These are phyloP conservation scores for Lagopus leucura DNA, from an alignment of 2,113 vertebrate species.

Conservation along the genomic window DNA sequence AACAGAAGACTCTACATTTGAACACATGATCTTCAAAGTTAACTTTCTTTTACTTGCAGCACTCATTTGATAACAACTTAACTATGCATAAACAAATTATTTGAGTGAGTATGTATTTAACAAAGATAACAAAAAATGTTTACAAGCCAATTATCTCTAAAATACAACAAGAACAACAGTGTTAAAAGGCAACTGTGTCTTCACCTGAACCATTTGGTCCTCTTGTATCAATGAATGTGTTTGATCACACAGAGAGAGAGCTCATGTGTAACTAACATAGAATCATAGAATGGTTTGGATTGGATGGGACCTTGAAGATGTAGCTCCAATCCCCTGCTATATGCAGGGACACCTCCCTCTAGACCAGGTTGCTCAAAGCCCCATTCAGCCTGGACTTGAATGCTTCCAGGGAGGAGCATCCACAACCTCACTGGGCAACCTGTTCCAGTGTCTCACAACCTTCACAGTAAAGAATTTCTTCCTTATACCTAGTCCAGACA, in stretches of 20 bases:
- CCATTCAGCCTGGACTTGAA: too few species aligned
- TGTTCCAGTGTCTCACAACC: too few species aligned
- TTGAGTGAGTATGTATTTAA: not conserved
- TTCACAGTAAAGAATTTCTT: too few species aligned
- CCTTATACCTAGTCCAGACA: too few species aligned
- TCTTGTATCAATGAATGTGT: not conserved
- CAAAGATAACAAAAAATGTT: not conserved
- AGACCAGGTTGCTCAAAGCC: too few species aligned
- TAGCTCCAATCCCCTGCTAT: too few species aligned
- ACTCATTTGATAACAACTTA: not conserved
- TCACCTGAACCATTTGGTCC: not conserved
- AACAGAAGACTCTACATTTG: not conserved
- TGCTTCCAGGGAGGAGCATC: too few species aligned
- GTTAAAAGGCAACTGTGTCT: not conserved
- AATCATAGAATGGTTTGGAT: too few species aligned
- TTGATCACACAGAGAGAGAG: not conserved
- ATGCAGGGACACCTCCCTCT: too few species aligned
- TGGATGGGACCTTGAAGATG: too few species aligned
- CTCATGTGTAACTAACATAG: not conserved
- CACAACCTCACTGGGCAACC: too few species aligned
- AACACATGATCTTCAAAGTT: not conserved
- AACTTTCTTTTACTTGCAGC: not conserved
- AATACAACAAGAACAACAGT: not conserved
- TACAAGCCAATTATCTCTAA: not conserved
- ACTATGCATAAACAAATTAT: not conserved